Percentiles rank a stretch among this genome's conserved stretches.
phyloP scores from a whole-genome alignment of 1,140 invertebrate species.

The Phymastichus coffea region DNA sequence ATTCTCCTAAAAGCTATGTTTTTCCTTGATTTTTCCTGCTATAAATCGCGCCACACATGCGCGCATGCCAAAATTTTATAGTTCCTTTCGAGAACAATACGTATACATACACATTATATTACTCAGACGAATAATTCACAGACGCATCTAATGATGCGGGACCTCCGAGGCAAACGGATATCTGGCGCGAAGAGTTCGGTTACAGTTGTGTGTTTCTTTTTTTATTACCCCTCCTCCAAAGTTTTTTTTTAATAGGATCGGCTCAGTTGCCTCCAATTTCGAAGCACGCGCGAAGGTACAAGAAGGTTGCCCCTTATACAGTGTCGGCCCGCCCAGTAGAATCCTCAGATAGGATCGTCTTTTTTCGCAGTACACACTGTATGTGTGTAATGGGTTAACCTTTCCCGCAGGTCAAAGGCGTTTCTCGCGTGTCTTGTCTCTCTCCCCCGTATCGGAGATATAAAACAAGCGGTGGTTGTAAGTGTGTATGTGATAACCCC shows the following conservation, averaged over 20 bases:
- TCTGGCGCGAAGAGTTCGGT: neutral
- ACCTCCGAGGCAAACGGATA: neutral
- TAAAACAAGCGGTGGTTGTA: neutral
- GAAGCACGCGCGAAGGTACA: neutral
- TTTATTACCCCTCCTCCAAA: neutral
- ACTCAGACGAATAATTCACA: no score
- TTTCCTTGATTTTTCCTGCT: neutral
- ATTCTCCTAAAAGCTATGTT: no score
- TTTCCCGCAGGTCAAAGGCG: slow-evolving; percentile 14
- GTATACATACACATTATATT: no score
- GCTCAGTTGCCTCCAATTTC: no score
- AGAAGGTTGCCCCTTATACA: slow-evolving; percentile 2
- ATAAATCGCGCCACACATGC: no score
- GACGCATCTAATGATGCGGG: slow-evolving; percentile 2
- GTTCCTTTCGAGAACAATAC: no score
- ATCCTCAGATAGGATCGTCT: slow-evolving; percentile 16
- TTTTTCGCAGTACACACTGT: neutral
- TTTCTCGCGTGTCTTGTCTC: neutral
- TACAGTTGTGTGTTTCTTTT: neutral
- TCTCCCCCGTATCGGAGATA: neutral
- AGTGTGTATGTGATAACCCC: neutral
- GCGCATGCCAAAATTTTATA: no score
- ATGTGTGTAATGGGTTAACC: no score
- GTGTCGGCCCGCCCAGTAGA: slow-evolving; percentile 25
- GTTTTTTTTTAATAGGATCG: slow-evolving; percentile 8